phyloP scores from a whole-genome alignment of 2,113 vertebrate genomes.

The Psittacara wagleri region DNA sequence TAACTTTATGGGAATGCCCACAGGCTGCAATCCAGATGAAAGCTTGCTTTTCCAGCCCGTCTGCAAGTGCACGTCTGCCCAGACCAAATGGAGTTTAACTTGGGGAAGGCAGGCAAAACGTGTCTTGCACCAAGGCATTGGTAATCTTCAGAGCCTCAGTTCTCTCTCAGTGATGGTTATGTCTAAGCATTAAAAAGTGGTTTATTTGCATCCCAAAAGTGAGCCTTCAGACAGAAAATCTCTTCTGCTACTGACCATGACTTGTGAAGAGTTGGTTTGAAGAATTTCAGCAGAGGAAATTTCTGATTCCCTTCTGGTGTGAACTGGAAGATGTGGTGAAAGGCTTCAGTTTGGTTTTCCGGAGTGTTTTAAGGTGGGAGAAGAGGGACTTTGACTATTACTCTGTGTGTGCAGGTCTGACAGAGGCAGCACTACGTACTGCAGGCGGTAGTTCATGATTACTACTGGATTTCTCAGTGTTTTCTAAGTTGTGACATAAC shows the following conservation, averaged over 20 bases:
- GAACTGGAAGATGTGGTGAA: constrained; percentile 8
- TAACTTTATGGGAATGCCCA: neutral
- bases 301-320: constrained; percentile 49
- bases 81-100: neutral
- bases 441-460: neutral
- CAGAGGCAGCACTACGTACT: neutral
- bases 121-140: neutral
- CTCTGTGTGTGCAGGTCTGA: neutral
- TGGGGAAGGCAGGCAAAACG: rapidly evolving
- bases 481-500: neutral
- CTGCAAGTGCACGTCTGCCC: neutral
- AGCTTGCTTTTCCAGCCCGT: neutral
- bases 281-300: constrained; percentile 6
- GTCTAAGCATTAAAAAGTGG: neutral
- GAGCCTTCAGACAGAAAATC: neutral
- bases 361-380: neutral
- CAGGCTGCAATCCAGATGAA: neutral
- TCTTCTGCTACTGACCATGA: neutral
- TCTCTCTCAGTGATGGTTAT: neutral
- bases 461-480: neutral
- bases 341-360: neutral
- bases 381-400: neutral
- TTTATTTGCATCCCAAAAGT: neutral
- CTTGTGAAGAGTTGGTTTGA: neutral
- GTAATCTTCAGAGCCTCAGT: neutral